Evolutionary conservation across 2,797 vertebrate species (phyloP), one percentile per base, ranked within the genome.

Genomic region (Tinamus major): DNA sequence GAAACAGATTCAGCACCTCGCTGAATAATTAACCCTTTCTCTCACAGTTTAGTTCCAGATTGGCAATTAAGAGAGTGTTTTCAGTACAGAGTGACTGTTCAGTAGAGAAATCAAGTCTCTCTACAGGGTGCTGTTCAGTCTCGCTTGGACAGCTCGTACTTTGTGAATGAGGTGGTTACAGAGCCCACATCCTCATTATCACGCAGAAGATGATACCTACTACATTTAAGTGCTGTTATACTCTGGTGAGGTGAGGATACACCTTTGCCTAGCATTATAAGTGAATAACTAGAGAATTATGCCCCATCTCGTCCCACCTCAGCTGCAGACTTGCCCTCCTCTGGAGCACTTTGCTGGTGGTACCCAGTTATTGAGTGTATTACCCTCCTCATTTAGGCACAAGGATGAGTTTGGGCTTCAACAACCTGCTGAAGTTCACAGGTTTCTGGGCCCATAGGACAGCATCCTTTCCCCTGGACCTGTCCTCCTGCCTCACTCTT

Each of bases 261-360:
- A 4, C 9, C 31, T 64, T 80, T 64, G 42, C 9, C 20, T 86
- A 23, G 11, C 68, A 67, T 37, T 37, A 67, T 44, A 37, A 72
- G 6, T 13, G 16, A 10, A 6, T 20, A 35, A 19, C 15, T 16
- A 13, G 42, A 42, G 14, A 79, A 4, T 4, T n/a, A 20, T 23
- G 27, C 55, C 46, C 11, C 1, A 0, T 15, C 62, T 68, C 31
- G 6, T 12, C 5, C 1, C 1, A 26, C 16, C 24, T 39, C 12
- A 56, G 55, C 31, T n/a, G 55, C 55, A 56, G 20, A 56, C 31
- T n/a, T 56, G 31, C 55, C 31, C 10, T n/a, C 55, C 31, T 56
- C 27, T 12, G 31, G n/a, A 56, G 17, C 17, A 20, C 18, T 31
- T 31, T 56, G 55, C 55, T 56, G 55, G 55, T 11, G 55, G 31